These are phyloP conservation scores for Dryoscopus gambensis DNA, from an alignment of 2,113 vertebrate species.

Conservation along the genomic window DNA sequence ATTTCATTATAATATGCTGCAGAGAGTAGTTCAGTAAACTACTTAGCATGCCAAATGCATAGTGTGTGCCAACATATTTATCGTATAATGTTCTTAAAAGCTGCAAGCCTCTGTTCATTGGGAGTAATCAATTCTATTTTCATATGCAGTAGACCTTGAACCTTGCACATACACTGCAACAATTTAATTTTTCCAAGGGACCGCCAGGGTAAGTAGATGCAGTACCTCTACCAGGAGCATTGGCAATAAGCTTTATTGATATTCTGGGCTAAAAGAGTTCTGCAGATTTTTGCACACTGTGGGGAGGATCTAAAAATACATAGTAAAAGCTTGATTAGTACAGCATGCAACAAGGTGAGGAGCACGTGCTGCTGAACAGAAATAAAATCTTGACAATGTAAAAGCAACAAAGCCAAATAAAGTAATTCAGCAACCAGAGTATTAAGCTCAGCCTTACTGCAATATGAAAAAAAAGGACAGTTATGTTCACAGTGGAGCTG, in stretches of 20 bases:
- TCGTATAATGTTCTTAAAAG: slow-evolving; percentile 39
- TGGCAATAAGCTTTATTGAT: slow-evolving; percentile 7
- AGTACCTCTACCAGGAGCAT: neutral
- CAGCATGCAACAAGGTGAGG: neutral
- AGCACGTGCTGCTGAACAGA: neutral
- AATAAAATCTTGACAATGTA: neutral
- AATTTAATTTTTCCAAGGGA: slow-evolving; percentile 24
- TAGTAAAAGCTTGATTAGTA: slow-evolving; percentile 25
- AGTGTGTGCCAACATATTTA: slow-evolving; percentile 37
- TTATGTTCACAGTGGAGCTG: neutral
- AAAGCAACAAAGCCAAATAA: neutral
- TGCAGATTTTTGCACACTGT: neutral
- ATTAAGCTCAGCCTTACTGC: neutral
- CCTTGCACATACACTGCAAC: slow-evolving; percentile 6
- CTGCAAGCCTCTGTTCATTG: slow-evolving; percentile 29
- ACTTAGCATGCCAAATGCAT: slow-evolving; percentile 42
- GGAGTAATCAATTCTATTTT: slow-evolving; percentile 53
- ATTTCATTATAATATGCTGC: slow-evolving; percentile 60
- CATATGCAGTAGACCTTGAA: slow-evolving; percentile 50
- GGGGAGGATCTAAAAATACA: slow-evolving; percentile 20
- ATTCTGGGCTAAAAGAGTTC: neutral
- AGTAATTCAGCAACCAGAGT: neutral
- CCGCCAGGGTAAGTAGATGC: neutral
- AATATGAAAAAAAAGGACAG: neutral
- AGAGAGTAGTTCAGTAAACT: slow-evolving; percentile 38